Percentiles rank a stretch among this genome's conserved stretches.
Evolutionary conservation across 2,888 invertebrate genomes (phyloP).

Genomic region (Nezara viridula): DNA sequence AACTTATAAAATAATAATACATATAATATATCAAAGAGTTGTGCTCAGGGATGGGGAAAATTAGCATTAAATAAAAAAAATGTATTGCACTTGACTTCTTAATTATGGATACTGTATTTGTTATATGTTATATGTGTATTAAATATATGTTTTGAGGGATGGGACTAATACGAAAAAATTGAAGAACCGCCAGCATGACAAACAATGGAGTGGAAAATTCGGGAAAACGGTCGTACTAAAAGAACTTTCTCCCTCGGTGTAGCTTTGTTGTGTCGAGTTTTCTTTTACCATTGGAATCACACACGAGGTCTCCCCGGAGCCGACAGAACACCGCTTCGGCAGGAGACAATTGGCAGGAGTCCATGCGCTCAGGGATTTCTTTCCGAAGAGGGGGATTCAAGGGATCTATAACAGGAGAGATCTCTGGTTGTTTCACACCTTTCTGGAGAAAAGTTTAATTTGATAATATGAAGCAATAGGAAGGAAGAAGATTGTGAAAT

Average conservation of each 20-base stretch:
- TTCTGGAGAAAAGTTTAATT: background rate
- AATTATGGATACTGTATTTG: too few relatives aligned
- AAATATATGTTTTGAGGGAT: background rate
- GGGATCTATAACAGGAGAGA: background rate
- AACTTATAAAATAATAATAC: too few relatives aligned
- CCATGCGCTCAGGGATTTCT: background rate
- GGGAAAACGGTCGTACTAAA: constrained; percentile 11
- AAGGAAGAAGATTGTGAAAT: background rate
- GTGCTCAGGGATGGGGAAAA: too few relatives aligned
- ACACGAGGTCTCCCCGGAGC: background rate
- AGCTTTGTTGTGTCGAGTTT: constrained; percentile 19
- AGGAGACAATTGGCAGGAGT: constrained; percentile 1
- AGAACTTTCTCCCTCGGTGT: background rate
- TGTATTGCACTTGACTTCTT: too few relatives aligned
- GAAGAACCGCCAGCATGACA: background rate
- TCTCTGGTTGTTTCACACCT: background rate
- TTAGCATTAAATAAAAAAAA: too few relatives aligned
- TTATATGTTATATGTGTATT: too few relatives aligned
- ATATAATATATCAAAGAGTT: too few relatives aligned
- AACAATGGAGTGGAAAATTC: constrained; percentile 43
- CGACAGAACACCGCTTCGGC: background rate
- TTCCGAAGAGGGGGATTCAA: background rate
- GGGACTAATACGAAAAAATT: background rate
- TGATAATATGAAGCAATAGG: background rate
- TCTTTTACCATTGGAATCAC: background rate